Evolutionary conservation across 2,888 invertebrate species (phyloP).

Genomic region (Drosophila rubida): DNA sequence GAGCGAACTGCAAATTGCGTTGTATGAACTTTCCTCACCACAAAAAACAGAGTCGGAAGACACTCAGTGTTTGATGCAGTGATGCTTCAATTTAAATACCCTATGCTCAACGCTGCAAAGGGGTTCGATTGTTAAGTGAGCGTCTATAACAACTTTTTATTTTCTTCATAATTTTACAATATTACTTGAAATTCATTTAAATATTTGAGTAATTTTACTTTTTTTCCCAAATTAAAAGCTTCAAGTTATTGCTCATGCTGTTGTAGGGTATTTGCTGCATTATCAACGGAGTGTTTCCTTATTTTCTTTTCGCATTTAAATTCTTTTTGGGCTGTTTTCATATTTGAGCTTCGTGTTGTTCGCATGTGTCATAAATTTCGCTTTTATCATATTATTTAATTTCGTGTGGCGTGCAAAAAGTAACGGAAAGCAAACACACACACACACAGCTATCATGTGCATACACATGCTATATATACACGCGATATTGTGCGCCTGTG

Average conservation of each 20-base stretch:
- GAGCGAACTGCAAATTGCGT: slow-evolving; percentile 51
- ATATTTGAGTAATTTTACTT: not conserved
- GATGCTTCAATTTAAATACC: slow-evolving; percentile 1
- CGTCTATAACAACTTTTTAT: too few species aligned
- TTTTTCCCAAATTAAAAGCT: not conserved
- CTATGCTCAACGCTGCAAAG: not conserved
- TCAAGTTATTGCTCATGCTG: not conserved
- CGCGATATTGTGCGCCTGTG: slow-evolving; percentile 8
- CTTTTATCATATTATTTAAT: slow-evolving; percentile 79
- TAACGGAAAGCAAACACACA: slow-evolving; percentile 45
- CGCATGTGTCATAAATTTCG: slow-evolving; percentile 74
- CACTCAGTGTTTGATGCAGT: slow-evolving; percentile 4
- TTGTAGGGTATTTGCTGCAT: not conserved
- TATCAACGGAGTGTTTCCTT: not conserved
- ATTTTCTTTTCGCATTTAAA: slow-evolving; percentile 8
- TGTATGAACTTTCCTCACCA: slow-evolving; percentile 53
- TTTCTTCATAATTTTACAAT: too few species aligned
- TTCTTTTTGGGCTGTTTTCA: slow-evolving; percentile 29
- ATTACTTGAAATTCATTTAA: too few species aligned
- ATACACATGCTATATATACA: not conserved
- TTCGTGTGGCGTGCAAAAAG: slow-evolving; percentile 57
- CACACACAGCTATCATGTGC: not conserved
- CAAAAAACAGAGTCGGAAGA: slow-evolving; percentile 5
- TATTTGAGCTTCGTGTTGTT: slow-evolving; percentile 36
- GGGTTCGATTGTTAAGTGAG: too few species aligned